A percentile compares a stretch with the other conserved stretches of the same genome.
Conservation (phyloP, 2,113 vertebrate species). For the Uria lomvia region DNA sequence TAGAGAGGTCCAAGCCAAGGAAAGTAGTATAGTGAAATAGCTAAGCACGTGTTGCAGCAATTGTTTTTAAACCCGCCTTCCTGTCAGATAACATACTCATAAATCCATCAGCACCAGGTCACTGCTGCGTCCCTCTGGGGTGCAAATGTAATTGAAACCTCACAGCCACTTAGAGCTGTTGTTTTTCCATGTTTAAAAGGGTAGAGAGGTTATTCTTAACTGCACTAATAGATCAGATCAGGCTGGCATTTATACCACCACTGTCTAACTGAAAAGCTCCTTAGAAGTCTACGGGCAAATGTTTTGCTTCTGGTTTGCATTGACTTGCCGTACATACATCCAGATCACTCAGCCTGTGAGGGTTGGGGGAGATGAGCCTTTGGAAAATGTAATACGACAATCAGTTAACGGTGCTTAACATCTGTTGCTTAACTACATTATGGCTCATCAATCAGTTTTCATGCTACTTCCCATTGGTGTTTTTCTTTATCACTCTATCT, state of each 20-base stretch:
- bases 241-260: neutral
- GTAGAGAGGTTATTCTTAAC: constrained; percentile 28
- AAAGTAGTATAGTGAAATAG: constrained; percentile 1
- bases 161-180: constrained; percentile 50
- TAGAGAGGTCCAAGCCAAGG: neutral
- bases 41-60: neutral
- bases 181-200: constrained; percentile 39
- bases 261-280: neutral
- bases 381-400: constrained; percentile 38
- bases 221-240: constrained; percentile 15
- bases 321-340: neutral
- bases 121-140: neutral
- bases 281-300: neutral
- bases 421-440: constrained; percentile 50
- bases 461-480: neutral
- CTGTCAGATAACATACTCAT: constrained; percentile 55
- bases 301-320: neutral
- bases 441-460: constrained; percentile 49
- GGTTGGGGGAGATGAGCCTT: neutral
- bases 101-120: constrained; percentile 68
- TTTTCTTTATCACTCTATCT: constrained; percentile 33
- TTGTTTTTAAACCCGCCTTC: constrained; percentile 53
- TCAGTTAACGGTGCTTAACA: constrained; percentile 56
- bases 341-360: accelerated
- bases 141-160: constrained; percentile 64